phyloP scores from a whole-genome alignment of 2,888 invertebrate genomes.

The Sicus ferrugineus region DNA sequence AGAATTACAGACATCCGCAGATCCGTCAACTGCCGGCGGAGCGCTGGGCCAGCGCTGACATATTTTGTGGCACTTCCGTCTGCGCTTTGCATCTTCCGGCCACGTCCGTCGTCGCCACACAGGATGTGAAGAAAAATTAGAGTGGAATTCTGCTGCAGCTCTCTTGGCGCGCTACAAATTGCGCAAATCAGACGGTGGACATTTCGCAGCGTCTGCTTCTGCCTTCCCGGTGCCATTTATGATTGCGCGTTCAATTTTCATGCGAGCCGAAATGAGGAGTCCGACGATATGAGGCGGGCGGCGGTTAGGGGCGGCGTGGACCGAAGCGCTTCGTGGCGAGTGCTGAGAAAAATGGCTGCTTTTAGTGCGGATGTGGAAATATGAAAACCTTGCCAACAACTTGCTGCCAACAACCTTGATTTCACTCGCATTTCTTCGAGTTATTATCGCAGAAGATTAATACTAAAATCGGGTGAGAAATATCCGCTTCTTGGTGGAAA shows the following conservation, averaged over 20 bases:
- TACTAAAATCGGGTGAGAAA: no score
- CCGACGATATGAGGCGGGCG: no score
- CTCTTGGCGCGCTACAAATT: slow-evolving; percentile 14
- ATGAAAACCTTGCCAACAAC: slow-evolving; percentile 1
- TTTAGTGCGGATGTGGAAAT: slow-evolving; percentile 7
- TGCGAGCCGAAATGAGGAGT: not conserved
- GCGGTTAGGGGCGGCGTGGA: no score
- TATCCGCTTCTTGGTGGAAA: no score
- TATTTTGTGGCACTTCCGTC: not conserved
- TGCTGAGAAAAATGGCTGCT: slow-evolving; percentile 8
- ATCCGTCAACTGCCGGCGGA: not conserved
- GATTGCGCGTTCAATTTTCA: not conserved
- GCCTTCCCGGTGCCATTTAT: no score
- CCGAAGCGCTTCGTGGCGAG: not conserved
- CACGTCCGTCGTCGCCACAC: not conserved
- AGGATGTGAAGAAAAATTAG: not conserved
- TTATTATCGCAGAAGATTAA: not conserved
- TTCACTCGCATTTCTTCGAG: not conserved
- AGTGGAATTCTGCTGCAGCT: slow-evolving; percentile 4
- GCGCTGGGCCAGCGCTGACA: not conserved
- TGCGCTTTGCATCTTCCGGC: not conserved
- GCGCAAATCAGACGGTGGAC: not conserved
- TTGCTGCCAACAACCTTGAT: not conserved
- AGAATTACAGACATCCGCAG: not conserved
- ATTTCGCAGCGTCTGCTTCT: no score